Percentiles rank a stretch among this genome's conserved stretches.
These are phyloP conservation scores for Apistogramma diplotaenia DNA, from an alignment of 2,113 vertebrate species.

Conservation along the genomic window DNA sequence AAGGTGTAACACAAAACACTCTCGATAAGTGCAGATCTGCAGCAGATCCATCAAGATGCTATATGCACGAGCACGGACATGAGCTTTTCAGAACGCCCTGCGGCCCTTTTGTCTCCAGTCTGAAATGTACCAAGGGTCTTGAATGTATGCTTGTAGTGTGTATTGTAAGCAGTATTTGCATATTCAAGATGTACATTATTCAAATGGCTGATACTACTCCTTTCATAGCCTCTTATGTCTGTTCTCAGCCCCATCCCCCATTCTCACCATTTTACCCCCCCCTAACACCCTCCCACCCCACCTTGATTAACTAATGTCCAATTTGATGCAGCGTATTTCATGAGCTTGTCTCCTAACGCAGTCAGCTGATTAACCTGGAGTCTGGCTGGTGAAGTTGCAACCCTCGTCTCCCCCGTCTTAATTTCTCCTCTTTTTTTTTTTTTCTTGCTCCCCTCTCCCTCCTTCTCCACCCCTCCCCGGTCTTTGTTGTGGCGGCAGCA, in stretches of 20 bases:
- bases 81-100: slow-evolving; percentile 51
- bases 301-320: slow-evolving; percentile 78
- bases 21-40: slow-evolving; percentile 49
- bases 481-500: slow-evolving; percentile 78
- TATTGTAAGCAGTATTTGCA: slow-evolving; percentile 75
- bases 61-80: slow-evolving; percentile 44
- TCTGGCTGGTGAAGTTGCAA: slow-evolving; percentile 62
- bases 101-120: slow-evolving; percentile 65
- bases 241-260: slow-evolving; percentile 69
- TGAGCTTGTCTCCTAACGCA: slow-evolving; percentile 89
- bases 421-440: slow-evolving; percentile 10
- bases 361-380: slow-evolving; percentile 91
- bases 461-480: slow-evolving; percentile 38
- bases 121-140: slow-evolving; percentile 58
- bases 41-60: slow-evolving; percentile 41
- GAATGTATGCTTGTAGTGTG: slow-evolving; percentile 60
- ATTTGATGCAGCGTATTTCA: slow-evolving; percentile 72
- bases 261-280: slow-evolving; percentile 45
- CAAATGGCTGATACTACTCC: slow-evolving; percentile 74
- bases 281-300: neutral
- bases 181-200: slow-evolving; percentile 81
- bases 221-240: slow-evolving; percentile 73
- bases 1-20: slow-evolving; percentile 43
- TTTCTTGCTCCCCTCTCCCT: neutral
- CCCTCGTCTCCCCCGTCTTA: slow-evolving; percentile 49